Evolutionary conservation across 2,797 vertebrate species (phyloP), one percentile per base, ranked within the genome.

Genomic region (Steatocranus sp.): DNA sequence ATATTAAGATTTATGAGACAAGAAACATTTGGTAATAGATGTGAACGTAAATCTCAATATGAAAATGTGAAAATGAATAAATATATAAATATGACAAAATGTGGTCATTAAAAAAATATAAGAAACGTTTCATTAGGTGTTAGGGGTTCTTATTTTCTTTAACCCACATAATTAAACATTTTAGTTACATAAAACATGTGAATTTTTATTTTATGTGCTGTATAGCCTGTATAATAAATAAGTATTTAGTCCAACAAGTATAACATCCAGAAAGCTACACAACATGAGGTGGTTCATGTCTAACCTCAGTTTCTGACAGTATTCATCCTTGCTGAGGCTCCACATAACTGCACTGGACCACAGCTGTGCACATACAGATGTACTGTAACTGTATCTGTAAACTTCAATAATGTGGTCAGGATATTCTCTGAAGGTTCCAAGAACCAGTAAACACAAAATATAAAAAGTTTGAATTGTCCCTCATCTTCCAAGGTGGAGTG

Each of bases 31-130:
- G 27, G 2, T 58, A 58, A 58, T 32, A 58, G 27, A 18, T 32
- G 27, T 58, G 15, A 58, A 58, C 9, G 6, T 32, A 58, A 58
- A 11, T 58, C 27, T 18, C 27, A 58, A 32, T 32, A 11, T 58
- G 0, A 58, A 18, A 32, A 58, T 7, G 54, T 58, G 27, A 58
- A 58, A 32, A 58, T 58, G 54, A 0, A 58, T 58, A 58, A 18
- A 58, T 58, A 58, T 58, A 11, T 56, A 30, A 30, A 56, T 56
- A 30, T 30, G 9, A 18, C 54, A 32, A 58, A 58, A 58, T 32
- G 17, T 11, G 27, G 54, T 58, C 27, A 18, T 58, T 2, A 18
- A 56, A 56, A 54, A 56, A 30, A 56, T 30, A 56, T 30, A 30
- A 56, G 53, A 32, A 58, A 18, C 5, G 0, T 54, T 54, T 54